A percentile compares a stretch with the other conserved stretches of the same genome.
Conservation (phyloP, 2,797 vertebrate species). For the Crenichthys baileyi region DNA sequence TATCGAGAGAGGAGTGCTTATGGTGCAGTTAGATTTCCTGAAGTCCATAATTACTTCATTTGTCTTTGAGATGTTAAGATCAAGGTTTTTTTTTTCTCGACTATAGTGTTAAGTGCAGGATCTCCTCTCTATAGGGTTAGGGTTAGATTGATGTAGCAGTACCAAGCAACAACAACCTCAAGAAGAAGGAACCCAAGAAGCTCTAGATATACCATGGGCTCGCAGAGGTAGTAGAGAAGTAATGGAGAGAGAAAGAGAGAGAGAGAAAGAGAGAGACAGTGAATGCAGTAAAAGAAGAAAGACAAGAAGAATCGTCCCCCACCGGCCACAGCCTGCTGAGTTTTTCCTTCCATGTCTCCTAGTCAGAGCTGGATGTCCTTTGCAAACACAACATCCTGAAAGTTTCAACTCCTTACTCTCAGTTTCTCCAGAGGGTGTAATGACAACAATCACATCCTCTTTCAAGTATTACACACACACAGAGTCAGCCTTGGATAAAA, state of each 20-base stretch:
- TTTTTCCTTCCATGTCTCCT: background rate
- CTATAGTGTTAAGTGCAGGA: no score
- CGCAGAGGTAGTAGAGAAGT: no score
- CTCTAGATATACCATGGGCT: no score
- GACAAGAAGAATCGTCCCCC: constrained; percentile 2
- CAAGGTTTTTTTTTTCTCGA: no score
- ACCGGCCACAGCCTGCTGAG: background rate
- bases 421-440: constrained; percentile 55
- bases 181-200: no score
- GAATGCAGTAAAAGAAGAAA: constrained; percentile 16
- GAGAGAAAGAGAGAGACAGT: constrained; percentile 15
- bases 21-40: no score
- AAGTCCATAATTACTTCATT: no score
- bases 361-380: constrained; percentile 38
- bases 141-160: no score
- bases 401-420: constrained; percentile 29
- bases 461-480: constrained; percentile 50
- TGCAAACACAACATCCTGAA: constrained; percentile 64
- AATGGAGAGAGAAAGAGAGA: background rate
- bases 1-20: no score
- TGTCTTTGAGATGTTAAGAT: no score
- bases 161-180: no score
- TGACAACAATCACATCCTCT: constrained; percentile 48
- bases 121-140: no score
- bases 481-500: constrained; percentile 38